Evolutionary conservation across 37 sponge, comb jelly and placozoan genomes (phyloP).

Genomic region (Petrosia ficiformis): DNA sequence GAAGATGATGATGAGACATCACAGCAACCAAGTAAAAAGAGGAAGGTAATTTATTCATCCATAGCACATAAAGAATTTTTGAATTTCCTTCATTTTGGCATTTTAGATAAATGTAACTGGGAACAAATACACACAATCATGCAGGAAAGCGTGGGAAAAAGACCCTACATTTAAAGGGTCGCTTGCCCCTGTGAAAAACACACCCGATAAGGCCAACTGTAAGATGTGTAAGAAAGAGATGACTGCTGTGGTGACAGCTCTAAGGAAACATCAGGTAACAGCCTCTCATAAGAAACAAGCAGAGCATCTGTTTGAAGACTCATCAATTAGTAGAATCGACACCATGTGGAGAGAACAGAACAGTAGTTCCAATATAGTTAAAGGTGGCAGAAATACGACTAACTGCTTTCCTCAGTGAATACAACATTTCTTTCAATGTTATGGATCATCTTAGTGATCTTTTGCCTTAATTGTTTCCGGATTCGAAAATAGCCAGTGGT

Average conservation of each 20-base stretch:
- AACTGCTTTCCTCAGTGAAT: no score
- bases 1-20: no score
- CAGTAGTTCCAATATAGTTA: not conserved
- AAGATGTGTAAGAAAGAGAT: slow-evolving; percentile 8
- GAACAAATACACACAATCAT: not conserved
- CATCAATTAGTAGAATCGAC: not conserved
- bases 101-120: no score
- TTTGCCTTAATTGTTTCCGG: slow-evolving; percentile 14
- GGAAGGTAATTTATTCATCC: no score
- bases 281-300: not conserved
- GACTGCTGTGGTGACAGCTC: not conserved
- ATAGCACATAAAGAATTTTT: no score
- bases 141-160: not conserved
- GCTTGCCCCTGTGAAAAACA: not conserved
- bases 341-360: not conserved
- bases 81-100: no score
- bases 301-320: not conserved
- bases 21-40: no score
- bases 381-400: no score
- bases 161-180: not conserved
- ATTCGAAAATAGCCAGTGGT: slow-evolving; percentile 6
- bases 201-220: slow-evolving; percentile 2
- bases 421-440: no score
- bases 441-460: slow-evolving; percentile 13
- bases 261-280: not conserved